Evolutionary conservation across 2,797 vertebrate genomes (phyloP).

Genomic region (Morelia viridis): DNA sequence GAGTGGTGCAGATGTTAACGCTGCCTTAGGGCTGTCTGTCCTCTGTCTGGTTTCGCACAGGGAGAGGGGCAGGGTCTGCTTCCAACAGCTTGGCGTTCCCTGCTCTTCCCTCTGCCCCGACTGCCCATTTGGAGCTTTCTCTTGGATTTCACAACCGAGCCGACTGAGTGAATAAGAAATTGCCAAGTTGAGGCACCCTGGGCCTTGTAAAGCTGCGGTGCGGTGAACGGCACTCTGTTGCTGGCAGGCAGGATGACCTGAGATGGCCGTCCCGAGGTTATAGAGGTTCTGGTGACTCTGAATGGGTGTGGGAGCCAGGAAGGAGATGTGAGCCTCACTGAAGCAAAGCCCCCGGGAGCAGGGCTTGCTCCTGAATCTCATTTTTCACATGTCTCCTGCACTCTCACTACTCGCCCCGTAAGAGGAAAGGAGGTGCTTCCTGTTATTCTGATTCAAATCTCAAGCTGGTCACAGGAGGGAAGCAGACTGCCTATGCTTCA

Average conservation of each 20-base stretch:
- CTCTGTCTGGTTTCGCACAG: not conserved
- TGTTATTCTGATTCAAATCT: conserved; percentile 69
- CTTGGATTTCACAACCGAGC: conserved; percentile 69
- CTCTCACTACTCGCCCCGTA: conserved; percentile 67
- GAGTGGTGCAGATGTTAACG: not conserved
- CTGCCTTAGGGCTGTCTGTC: not conserved
- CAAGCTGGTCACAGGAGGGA: conserved; percentile 52
- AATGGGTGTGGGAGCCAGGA: conserved; percentile 35
- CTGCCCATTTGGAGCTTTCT: conserved; percentile 56
- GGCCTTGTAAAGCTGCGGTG: conserved; percentile 50
- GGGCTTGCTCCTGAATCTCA: conserved; percentile 68
- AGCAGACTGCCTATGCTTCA: conserved; percentile 30
- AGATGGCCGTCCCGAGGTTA: conserved; percentile 20
- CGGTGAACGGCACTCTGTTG: conserved; percentile 3
- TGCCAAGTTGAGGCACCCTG: conserved; percentile 61
- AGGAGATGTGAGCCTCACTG: conserved; percentile 2
- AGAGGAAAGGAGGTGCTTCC: conserved; percentile 74
- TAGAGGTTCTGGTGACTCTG: conserved; percentile 39
- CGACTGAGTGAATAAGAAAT: conserved; percentile 62
- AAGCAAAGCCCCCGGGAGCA: conserved; percentile 24
- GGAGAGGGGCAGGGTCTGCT: not conserved
- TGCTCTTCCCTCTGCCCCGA: conserved; percentile 31
- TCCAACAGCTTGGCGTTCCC: not conserved
- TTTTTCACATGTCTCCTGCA: conserved; percentile 71
- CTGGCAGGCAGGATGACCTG: conserved; percentile 13